A percentile compares a stretch with the other conserved stretches of the same genome.
phyloP scores from a whole-genome alignment of 2,113 vertebrate genomes.

The Erinaceus europaeus region DNA sequence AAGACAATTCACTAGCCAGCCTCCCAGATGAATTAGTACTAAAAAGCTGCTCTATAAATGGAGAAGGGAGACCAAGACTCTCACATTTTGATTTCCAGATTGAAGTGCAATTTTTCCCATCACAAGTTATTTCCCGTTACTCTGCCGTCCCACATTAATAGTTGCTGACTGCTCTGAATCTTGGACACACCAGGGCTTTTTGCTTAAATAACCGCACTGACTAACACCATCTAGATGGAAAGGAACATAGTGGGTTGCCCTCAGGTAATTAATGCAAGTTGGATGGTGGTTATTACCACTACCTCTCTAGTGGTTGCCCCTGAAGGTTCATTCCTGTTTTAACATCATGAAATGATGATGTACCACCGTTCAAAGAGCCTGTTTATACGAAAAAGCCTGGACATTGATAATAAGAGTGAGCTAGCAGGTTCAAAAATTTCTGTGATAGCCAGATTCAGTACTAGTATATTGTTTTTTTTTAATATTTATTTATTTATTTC shows the following conservation, averaged over 20 bases:
- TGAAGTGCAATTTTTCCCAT: slow-evolving; percentile 21
- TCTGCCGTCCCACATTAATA: background rate
- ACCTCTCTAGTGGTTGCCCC: background rate
- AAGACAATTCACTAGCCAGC: slow-evolving; percentile 57
- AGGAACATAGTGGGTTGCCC: background rate
- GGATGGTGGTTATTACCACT: background rate
- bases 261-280: background rate
- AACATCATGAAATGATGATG: background rate
- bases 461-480: too few relatives aligned
- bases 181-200: background rate
- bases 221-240: background rate
- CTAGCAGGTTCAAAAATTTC: background rate
- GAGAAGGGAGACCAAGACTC: background rate
- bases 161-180: slow-evolving; percentile 14
- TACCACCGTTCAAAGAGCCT: background rate
- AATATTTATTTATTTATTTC: too few relatives aligned
- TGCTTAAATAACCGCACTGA: background rate
- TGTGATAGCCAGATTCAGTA: too few relatives aligned
- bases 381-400: background rate
- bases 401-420: background rate
- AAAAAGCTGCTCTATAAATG: slow-evolving; percentile 42
- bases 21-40: slow-evolving; percentile 39
- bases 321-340: background rate
- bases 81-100: slow-evolving; percentile 26
- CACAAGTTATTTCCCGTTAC: slow-evolving; percentile 6